Base-by-base conservation (phyloP, 2,797 vertebrate species). In the Trichosurus vulpecula region DNA sequence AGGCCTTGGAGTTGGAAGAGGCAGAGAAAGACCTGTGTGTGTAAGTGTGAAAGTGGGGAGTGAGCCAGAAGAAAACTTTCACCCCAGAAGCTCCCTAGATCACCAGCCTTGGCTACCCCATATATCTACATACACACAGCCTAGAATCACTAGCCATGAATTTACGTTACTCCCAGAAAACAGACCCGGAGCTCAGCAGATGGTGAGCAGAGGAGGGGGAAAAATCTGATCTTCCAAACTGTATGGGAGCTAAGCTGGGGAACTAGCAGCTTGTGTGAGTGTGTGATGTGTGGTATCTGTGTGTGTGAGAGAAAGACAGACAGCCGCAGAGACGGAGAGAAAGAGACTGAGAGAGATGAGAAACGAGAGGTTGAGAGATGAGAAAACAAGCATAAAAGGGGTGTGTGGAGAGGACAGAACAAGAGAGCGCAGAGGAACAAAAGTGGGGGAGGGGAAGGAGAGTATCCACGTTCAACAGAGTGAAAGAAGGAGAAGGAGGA, bases 231-330 rank as follows among this genome's bases (percentile, higher is more conserved):
- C 31, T 90, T 54, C 90, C 90, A 90, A 51, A 87, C 74, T 27
- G 22, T 51, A 25, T 27, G 74, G 74, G 22, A 87, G 52, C 35
- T 90, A 35, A 54, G 13, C 52, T 54, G 31, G 52, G 52, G 52
- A 53, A 52, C 29, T 52, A 53, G 51, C 89, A 53, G 89, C 89
- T 47, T 51, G 41, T 87, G 74, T 10, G 41, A 47, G 25, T 27
- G 58, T 66, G 74, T 51, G 74, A 87, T 51, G 74, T 47, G 74
- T 47, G 41, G 31, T 52, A 47, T 90, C 25, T 16, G 10, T 90
- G 89, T 90, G 51, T 51, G 94, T 90, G 90, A 96, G 51, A 31
- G 74, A 0, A 4, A 96, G 52, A 91, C 41, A 94, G 93, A 96
- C 13, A 0, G 47, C 6, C 57, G 91, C 52, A 0, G 66, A 51